phyloP scores from a whole-genome alignment of 2,888 invertebrate species.

The Cheiracanthium punctorium region DNA sequence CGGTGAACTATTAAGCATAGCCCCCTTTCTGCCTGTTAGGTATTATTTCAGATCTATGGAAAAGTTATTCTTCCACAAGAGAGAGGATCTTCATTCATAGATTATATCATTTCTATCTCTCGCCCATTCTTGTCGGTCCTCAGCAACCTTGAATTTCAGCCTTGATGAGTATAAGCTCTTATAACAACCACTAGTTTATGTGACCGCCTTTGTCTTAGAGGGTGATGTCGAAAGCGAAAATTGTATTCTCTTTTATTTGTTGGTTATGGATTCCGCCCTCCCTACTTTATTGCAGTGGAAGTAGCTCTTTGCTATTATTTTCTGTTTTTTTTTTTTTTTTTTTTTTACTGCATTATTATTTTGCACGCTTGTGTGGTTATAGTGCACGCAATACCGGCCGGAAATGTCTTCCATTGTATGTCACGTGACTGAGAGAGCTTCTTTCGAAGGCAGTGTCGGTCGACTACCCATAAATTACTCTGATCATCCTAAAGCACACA shows the following conservation, averaged over 20 bases:
- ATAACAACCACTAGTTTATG: background rate
- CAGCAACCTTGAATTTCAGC: background rate
- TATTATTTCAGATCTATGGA: background rate
- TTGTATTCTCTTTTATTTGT: background rate
- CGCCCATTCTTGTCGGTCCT: background rate
- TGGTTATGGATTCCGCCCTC: background rate
- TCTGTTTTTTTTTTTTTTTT: constrained; percentile 7
- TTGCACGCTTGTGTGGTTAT: constrained; percentile 17
- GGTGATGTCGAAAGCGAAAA: constrained; percentile 20
- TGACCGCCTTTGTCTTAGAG: constrained; percentile 1
- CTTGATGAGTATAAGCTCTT: background rate
- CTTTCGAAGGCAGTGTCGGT: background rate
- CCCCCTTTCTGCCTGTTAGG: background rate
- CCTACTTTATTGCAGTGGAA: background rate
- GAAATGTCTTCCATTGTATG: constrained; percentile 53
- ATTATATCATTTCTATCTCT: background rate
- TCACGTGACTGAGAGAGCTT: constrained; percentile 36
- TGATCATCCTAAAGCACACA: too few relatives aligned
- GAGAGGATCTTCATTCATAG: background rate
- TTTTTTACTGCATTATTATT: too few relatives aligned
- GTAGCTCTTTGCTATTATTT: background rate
- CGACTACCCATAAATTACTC: background rate
- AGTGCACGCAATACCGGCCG: constrained; percentile 45
- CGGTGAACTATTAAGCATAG: background rate
- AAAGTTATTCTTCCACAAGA: background rate